phyloP scores from a whole-genome alignment of 1,140 invertebrate genomes.

The Sinonovacula constricta region DNA sequence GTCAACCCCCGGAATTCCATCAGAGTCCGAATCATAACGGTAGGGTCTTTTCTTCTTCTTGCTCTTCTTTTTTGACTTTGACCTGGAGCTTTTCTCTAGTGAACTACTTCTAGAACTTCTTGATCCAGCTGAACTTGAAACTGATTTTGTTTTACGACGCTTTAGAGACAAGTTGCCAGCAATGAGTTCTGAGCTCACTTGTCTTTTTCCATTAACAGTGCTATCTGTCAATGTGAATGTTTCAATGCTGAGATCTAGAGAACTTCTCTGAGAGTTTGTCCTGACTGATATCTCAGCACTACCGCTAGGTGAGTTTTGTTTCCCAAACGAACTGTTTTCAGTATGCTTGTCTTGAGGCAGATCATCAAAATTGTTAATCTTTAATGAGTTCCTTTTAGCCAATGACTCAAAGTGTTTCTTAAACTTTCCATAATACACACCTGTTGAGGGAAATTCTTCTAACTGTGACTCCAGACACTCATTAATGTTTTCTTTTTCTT shows the following conservation, averaged over 20 bases:
- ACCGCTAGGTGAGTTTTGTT: not conserved
- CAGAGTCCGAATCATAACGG: conserved; percentile 36
- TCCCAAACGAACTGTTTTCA: not conserved
- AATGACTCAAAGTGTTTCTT: conserved; percentile 22
- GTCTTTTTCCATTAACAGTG: not conserved
- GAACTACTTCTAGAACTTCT: conserved; percentile 34
- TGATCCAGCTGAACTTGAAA: conserved; percentile 19
- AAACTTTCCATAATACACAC: conserved; percentile 2
- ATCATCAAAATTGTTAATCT: not conserved
- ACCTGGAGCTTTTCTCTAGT: not conserved
- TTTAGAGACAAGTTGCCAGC: conserved; percentile 21
- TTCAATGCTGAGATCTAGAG: not conserved
- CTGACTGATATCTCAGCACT: no score
- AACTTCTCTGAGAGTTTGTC: not conserved
- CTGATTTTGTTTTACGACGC: conserved; percentile 34
- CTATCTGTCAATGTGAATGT: not conserved
- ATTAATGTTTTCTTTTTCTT: not conserved
- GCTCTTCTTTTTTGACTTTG: conserved; percentile 2
- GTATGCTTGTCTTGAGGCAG: not conserved
- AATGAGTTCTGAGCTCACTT: not conserved
- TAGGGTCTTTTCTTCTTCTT: conserved; percentile 16
- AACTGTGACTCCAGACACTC: not conserved
- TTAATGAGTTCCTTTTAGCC: not conserved
- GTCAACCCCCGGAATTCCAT: conserved; percentile 58
- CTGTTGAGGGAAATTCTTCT: not conserved